Conservation (phyloP, 2,888 invertebrate species). For the Argynnis bischoffii region DNA sequence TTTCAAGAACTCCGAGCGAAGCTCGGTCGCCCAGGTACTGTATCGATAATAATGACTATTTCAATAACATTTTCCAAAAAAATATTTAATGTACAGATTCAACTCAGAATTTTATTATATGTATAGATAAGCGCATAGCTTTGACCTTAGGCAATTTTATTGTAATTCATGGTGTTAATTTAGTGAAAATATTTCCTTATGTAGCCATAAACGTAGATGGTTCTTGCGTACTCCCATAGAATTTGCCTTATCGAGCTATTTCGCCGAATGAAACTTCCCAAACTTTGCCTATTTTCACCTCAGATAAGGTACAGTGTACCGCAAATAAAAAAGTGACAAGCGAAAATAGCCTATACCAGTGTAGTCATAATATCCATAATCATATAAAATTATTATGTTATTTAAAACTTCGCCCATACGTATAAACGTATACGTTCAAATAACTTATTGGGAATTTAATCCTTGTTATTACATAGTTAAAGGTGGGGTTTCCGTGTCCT, state of each 20-base stretch:
- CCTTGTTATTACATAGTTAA: neutral
- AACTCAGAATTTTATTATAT: no score
- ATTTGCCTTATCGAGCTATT: constrained; percentile 24
- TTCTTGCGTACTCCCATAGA: neutral
- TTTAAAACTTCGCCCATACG: neutral
- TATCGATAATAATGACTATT: no score
- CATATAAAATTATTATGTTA: constrained; percentile 4
- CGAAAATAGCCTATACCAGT: constrained; percentile 4
- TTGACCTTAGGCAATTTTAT: neutral
- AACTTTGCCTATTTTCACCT: constrained; percentile 33
- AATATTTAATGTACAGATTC: no score
- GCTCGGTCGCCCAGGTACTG: no score
- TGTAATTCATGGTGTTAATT: neutral
- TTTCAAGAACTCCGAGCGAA: no score
- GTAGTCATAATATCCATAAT: neutral
- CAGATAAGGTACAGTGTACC: constrained; percentile 10
- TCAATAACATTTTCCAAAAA: no score
- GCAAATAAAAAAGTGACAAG: neutral
- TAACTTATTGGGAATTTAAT: neutral
- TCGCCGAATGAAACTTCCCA: constrained; percentile 19
- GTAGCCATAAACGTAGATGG: neutral
- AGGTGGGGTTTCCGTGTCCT: neutral
- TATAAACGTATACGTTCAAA: no score
- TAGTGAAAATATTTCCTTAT: neutral
- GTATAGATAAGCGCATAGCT: no score